phyloP scores from a whole-genome alignment of 2,113 vertebrate genomes.

The Megaptera novaeangliae region DNA sequence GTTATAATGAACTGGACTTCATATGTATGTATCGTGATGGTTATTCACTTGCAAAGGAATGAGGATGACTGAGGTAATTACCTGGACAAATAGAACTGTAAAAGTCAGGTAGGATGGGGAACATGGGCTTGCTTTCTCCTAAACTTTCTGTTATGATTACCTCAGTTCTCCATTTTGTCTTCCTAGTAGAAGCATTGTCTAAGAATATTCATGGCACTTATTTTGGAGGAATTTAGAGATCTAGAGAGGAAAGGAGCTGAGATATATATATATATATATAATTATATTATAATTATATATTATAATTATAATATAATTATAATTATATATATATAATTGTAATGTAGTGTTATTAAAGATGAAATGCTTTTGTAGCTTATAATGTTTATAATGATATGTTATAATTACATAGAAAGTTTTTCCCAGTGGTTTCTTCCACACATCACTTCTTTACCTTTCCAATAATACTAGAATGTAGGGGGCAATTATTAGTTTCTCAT shows the following conservation, averaged over 20 bases:
- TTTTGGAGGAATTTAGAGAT: neutral
- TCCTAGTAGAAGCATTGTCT: neutral
- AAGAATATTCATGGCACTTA: neutral
- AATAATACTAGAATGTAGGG: neutral
- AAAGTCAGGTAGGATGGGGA: neutral
- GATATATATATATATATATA: neutral
- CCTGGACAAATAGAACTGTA: neutral
- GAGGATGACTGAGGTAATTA: neutral
- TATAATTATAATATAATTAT: neutral
- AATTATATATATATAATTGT: slow-evolving; percentile 28
- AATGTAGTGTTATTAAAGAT: slow-evolving; percentile 20
- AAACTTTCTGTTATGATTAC: neutral
- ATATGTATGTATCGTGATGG: neutral
- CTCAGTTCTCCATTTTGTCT: neutral
- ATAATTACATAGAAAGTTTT: neutral
- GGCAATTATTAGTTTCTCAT: neutral
- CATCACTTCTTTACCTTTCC: slow-evolving; percentile 5
- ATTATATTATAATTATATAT: neutral
- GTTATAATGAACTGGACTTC: neutral
- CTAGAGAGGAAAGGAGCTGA: slow-evolving; percentile 24
- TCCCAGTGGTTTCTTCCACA: neutral
- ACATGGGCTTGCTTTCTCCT: neutral
- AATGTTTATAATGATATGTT: slow-evolving; percentile 31
- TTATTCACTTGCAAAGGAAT: neutral
- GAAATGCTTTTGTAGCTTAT: slow-evolving; percentile 35